phyloP scores from a whole-genome alignment of 2,113 vertebrate genomes.

The Ophiodon elongatus region DNA sequence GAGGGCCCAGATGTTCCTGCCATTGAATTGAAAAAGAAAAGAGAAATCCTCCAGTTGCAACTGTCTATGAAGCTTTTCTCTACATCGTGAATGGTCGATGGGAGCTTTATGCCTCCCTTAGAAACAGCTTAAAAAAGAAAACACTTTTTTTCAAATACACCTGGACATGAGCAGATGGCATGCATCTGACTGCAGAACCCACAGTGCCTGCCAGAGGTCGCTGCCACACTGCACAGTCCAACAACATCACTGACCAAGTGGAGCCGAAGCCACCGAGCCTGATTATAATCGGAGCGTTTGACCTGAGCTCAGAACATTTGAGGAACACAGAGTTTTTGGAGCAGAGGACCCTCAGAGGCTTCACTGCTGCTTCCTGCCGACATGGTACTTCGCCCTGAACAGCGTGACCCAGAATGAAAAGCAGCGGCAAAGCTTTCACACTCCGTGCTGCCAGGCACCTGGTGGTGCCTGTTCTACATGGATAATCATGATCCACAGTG shows the following conservation, averaged over 20 bases:
- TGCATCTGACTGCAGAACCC: constrained; percentile 28
- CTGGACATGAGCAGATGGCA: neutral
- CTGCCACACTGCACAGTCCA: constrained; percentile 27
- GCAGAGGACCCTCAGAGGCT: constrained; percentile 1
- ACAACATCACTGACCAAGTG: neutral
- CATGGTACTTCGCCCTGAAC: constrained; percentile 14
- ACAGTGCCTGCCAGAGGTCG: constrained; percentile 55
- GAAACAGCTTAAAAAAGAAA: neutral
- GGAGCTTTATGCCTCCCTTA: neutral
- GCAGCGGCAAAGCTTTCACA: constrained; percentile 10
- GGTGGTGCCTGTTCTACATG: constrained; percentile 24
- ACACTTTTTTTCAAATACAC: neutral
- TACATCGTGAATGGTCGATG: neutral
- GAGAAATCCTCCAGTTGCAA: constrained; percentile 1
- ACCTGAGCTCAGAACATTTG: constrained; percentile 27
- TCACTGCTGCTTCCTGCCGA: constrained; percentile 9
- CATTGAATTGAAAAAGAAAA: constrained; percentile 22
- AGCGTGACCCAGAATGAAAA: constrained; percentile 36
- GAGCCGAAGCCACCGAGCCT: neutral
- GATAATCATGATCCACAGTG: constrained; percentile 5
- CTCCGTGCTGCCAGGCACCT: neutral
- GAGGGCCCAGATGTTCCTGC: constrained; percentile 57
- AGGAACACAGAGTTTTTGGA: constrained; percentile 39
- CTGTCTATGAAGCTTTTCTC: constrained; percentile 4
- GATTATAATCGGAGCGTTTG: constrained; percentile 19